A percentile compares a stretch with the other conserved stretches of the same genome.
Conservation (phyloP, 2,797 vertebrate genomes). For the Tinamus major region DNA sequence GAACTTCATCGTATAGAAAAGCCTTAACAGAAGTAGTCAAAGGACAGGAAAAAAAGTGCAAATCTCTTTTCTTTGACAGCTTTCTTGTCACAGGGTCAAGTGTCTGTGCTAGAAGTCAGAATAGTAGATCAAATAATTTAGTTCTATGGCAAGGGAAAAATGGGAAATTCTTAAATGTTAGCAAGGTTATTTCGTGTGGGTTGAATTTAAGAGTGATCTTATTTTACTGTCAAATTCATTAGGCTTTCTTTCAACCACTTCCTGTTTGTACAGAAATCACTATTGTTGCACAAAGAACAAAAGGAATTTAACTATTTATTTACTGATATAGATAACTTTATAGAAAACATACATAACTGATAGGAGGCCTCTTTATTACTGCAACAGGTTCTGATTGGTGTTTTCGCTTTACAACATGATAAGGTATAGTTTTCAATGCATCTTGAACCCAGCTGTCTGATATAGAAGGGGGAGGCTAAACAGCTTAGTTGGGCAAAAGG, state of each 20-base stretch:
- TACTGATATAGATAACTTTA: not conserved
- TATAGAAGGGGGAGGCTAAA: not conserved
- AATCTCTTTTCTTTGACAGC: not conserved
- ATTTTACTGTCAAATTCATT: not conserved
- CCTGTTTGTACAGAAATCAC: not conserved
- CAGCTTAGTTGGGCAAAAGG: not conserved
- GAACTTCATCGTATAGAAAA: not conserved
- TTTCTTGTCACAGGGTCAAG: not conserved
- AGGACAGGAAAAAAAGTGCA: not conserved
- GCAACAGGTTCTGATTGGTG: not conserved
- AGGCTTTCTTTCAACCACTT: not conserved
- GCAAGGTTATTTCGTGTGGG: not conserved
- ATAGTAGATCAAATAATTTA: not conserved
- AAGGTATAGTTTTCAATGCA: not conserved
- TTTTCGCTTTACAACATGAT: not conserved
- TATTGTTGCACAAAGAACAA: not conserved
- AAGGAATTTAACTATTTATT: constrained; percentile 24
- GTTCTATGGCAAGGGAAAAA: not conserved
- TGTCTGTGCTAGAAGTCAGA: not conserved
- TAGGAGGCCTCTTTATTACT: not conserved
- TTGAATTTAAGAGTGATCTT: not conserved
- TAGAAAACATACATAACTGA: not conserved
- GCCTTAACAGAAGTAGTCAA: not conserved
- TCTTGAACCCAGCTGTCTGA: not conserved
- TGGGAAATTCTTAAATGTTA: not conserved